Conservation (phyloP, 2,888 invertebrate species). For the Abrostola tripartita region DNA sequence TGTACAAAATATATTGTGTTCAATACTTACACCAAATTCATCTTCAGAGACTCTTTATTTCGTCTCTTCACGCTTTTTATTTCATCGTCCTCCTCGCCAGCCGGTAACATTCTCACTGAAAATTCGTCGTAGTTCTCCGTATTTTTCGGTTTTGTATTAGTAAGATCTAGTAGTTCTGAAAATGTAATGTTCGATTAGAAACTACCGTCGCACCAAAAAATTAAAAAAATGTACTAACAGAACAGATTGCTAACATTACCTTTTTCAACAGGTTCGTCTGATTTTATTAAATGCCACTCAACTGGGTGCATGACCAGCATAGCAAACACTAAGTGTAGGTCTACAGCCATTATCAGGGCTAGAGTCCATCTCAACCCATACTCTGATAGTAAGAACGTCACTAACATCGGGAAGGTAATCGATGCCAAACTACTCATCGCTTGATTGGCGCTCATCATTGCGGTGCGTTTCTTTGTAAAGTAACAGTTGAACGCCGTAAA, state of each 20-base stretch:
- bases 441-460: constrained; percentile 93
- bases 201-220: background rate
- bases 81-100: constrained; percentile 70
- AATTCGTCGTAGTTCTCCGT: constrained; percentile 73
- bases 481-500: constrained; percentile 93
- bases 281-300: constrained; percentile 90
- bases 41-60: constrained; percentile 76
- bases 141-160: constrained; percentile 54
- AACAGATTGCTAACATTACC: constrained; percentile 51
- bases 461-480: constrained; percentile 90
- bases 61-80: constrained; percentile 57
- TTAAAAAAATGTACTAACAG: background rate
- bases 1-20: background rate
- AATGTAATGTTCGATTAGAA: background rate
- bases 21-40: constrained; percentile 79
- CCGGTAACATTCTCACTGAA: constrained; percentile 78
- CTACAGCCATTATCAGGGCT: constrained; percentile 90
- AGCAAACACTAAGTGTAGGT: constrained; percentile 90
- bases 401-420: constrained; percentile 90
- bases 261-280: constrained; percentile 50
- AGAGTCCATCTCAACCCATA: constrained; percentile 92
- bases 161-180: constrained; percentile 35
- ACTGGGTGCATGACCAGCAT: constrained; percentile 93
- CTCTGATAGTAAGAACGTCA: constrained; percentile 88
- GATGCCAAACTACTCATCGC: constrained; percentile 90